These are phyloP conservation scores for Bimastos eiseni DNA, from an alignment of 2,888 invertebrate species.

Conservation along the genomic window DNA sequence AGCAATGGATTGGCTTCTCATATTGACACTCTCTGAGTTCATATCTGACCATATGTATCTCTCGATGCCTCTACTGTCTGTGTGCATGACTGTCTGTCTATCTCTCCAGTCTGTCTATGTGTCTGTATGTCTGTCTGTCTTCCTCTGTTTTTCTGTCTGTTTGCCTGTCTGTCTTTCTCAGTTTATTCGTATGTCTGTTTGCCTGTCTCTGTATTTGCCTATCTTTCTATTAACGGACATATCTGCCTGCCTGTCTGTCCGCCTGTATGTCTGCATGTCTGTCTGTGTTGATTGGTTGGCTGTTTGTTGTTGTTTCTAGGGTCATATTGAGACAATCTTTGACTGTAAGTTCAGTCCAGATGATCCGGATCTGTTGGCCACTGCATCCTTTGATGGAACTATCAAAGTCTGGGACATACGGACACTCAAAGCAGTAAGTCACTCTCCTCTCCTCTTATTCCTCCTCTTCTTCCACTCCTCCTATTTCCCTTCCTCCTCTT, in stretches of 20 bases:
- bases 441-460: not conserved
- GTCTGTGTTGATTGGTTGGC: not conserved
- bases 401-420: slow-evolving; percentile 63
- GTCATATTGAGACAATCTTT: slow-evolving; percentile 64
- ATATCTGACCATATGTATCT: too few species aligned
- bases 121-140: too few species aligned
- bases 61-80: too few species aligned
- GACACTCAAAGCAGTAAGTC: slow-evolving; percentile 56
- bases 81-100: not conserved
- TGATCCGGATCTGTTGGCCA: slow-evolving; percentile 60
- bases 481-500: too few species aligned
- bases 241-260: not conserved
- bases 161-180: too few species aligned
- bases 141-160: too few species aligned
- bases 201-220: not conserved
- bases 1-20: too few species aligned
- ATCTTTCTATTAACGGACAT: too few species aligned
- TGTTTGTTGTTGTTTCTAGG: slow-evolving; percentile 49
- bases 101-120: too few species aligned
- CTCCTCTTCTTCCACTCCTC: too few species aligned
- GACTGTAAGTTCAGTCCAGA: slow-evolving; percentile 63
- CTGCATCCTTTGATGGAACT: slow-evolving; percentile 64
- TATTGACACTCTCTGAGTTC: too few species aligned
- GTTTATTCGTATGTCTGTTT: too few species aligned
- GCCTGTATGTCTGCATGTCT: not conserved